Conservation (phyloP, 2,113 vertebrate genomes). For the Austrofundulus limnaeus region DNA sequence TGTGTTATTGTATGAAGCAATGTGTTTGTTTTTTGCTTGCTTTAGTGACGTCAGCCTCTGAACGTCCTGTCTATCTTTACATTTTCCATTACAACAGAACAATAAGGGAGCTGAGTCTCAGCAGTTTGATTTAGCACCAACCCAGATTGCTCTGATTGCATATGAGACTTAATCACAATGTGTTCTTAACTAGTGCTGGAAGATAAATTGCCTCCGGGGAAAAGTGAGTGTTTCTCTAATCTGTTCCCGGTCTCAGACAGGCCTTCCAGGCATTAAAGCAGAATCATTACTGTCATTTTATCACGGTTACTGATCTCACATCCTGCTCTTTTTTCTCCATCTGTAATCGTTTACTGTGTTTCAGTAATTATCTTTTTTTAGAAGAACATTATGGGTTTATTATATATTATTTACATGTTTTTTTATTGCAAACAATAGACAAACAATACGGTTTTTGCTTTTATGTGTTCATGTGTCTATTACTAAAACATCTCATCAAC, state of each 20-base stretch:
- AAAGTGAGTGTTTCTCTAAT: conserved; percentile 47
- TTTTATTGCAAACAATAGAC: no score
- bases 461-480: no score
- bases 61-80: conserved; percentile 15
- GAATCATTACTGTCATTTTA: conserved; percentile 41
- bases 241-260: conserved; percentile 31
- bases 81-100: conserved; percentile 26
- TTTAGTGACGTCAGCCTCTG: background rate
- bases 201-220: conserved; percentile 47
- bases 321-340: conserved; percentile 17
- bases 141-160: conserved; percentile 27
- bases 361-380: conserved; percentile 35
- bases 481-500: no score
- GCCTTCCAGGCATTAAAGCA: conserved; percentile 23
- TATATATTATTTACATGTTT: background rate
- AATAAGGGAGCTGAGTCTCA: conserved; percentile 16
- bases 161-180: conserved; percentile 38
- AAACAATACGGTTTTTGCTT: no score
- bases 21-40: background rate
- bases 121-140: conserved; percentile 13
- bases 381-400: background rate
- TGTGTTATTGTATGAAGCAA: no score
- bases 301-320: conserved; percentile 41
- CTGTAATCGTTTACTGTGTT: conserved; percentile 26
- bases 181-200: conserved; percentile 27